Evolutionary conservation across 2,888 invertebrate genomes (phyloP).

Genomic region (Cenopis cana): DNA sequence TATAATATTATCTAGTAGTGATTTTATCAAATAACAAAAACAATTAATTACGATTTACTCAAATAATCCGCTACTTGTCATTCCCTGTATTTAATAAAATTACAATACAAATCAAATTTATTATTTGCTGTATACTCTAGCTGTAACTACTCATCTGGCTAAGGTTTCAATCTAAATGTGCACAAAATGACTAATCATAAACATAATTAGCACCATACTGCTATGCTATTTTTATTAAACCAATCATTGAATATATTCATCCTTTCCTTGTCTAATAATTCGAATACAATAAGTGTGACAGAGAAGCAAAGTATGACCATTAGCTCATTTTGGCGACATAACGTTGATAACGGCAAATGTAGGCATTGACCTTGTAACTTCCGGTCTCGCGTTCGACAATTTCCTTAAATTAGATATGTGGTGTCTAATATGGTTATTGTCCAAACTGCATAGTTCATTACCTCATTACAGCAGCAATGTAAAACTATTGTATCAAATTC

Average conservation of each 20-base stretch:
- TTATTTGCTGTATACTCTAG: too few relatives aligned
- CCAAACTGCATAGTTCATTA: too few relatives aligned
- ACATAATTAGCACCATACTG: constrained; percentile 13
- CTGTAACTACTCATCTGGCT: background rate
- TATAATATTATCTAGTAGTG: too few relatives aligned
- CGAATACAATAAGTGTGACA: background rate
- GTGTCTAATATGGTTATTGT: too few relatives aligned
- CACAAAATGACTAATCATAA: constrained; percentile 21
- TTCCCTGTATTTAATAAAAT: too few relatives aligned
- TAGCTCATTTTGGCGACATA: constrained; percentile 12
- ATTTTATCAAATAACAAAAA: too few relatives aligned
- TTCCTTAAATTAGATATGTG: constrained; percentile 24
- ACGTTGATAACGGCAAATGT: constrained; percentile 19
- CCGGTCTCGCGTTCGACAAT: constrained; percentile 16
- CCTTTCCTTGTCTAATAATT: constrained; percentile 14
- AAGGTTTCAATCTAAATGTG: background rate
- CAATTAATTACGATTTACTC: too few relatives aligned
- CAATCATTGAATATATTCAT: constrained; percentile 11
- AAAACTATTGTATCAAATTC: too few relatives aligned
- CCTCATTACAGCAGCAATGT: too few relatives aligned
- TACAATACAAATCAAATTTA: too few relatives aligned
- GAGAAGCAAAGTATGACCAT: constrained; percentile 5
- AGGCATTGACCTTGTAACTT: constrained; percentile 28
- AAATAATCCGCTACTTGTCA: too few relatives aligned
- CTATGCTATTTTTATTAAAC: constrained; percentile 24